Percentiles rank a stretch among this genome's conserved stretches.
Evolutionary conservation across 2,113 vertebrate species (phyloP).

Genomic region (Hemichromis elongatus): DNA sequence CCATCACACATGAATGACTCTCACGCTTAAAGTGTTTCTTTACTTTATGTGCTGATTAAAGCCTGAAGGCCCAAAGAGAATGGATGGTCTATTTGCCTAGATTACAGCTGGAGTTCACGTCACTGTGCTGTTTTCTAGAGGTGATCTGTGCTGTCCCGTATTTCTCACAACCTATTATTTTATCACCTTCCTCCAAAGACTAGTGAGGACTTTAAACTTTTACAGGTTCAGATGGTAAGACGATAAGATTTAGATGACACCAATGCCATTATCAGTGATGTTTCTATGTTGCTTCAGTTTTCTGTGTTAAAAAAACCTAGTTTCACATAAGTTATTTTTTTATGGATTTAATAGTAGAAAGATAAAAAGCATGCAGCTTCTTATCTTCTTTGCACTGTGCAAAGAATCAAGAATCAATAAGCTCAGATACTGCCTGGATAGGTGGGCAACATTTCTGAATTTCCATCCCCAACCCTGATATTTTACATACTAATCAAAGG

Average conservation of each 20-base stretch:
- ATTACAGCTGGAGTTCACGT: not conserved
- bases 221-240: not conserved
- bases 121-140: slow-evolving; percentile 16
- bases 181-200: not conserved
- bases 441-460: not conserved
- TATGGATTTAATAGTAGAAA: too few species aligned
- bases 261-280: not conserved
- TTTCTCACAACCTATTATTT: not conserved
- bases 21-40: not conserved
- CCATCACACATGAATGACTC: not conserved
- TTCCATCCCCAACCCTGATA: rapidly evolving
- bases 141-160: slow-evolving; percentile 8
- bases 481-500: not conserved
- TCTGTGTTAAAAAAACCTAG: rapidly evolving
- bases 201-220: not conserved
- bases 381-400: not conserved
- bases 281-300: not conserved
- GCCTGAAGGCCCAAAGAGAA: not conserved
- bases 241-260: not conserved
- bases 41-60: not conserved
- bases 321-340: not conserved
- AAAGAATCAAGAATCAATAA: not conserved
- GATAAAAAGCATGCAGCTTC: too few species aligned
- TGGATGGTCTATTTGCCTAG: slow-evolving; percentile 2
- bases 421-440: not conserved